A percentile compares a stretch with the other conserved stretches of the same genome.
These are phyloP conservation scores for Myopa testacea DNA, from an alignment of 2,888 invertebrate genomes.

Conservation along the genomic window DNA sequence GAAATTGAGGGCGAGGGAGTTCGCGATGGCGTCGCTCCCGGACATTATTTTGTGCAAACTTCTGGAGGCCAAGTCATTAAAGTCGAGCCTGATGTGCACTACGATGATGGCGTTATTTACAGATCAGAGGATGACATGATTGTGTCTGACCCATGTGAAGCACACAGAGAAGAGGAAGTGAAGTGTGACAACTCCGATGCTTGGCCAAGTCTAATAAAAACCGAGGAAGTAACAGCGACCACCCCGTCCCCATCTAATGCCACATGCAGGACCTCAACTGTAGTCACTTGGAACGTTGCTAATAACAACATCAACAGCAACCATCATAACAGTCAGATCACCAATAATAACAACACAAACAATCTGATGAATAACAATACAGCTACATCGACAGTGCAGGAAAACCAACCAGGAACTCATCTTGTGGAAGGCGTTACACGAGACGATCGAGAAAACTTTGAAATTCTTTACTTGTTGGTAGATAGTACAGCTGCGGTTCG, in stretches of 20 bases:
- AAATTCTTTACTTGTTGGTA: slow-evolving; percentile 85
- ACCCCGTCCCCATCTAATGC: slow-evolving; percentile 60
- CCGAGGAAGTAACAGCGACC: slow-evolving; percentile 67
- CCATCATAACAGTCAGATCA: slow-evolving; percentile 1
- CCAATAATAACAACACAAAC: slow-evolving; percentile 42
- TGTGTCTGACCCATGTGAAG: slow-evolving; percentile 81
- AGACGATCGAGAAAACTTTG: slow-evolving; percentile 82
- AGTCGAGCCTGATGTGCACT: slow-evolving; percentile 66
- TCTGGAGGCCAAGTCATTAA: slow-evolving; percentile 66
- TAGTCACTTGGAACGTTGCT: slow-evolving; percentile 58
- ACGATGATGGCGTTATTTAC: slow-evolving; percentile 68
- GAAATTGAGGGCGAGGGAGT: slow-evolving; percentile 52
- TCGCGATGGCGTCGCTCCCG: slow-evolving; percentile 66
- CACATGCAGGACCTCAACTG: slow-evolving; percentile 69
- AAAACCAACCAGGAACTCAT: slow-evolving; percentile 53
- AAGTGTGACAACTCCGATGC: slow-evolving; percentile 75
- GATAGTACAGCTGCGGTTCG: slow-evolving; percentile 90
- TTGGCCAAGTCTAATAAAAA: slow-evolving; percentile 80
- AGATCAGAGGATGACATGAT: slow-evolving; percentile 77
- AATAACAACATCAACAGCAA: slow-evolving; percentile 45
- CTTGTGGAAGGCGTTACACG: slow-evolving; percentile 60
- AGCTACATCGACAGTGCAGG: slow-evolving; percentile 49
- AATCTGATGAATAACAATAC: slow-evolving; percentile 43
- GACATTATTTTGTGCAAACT: slow-evolving; percentile 66
- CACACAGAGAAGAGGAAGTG: slow-evolving; percentile 77